Conservation (phyloP, 2,888 invertebrate genomes). For the Scaptomyza flava region DNA sequence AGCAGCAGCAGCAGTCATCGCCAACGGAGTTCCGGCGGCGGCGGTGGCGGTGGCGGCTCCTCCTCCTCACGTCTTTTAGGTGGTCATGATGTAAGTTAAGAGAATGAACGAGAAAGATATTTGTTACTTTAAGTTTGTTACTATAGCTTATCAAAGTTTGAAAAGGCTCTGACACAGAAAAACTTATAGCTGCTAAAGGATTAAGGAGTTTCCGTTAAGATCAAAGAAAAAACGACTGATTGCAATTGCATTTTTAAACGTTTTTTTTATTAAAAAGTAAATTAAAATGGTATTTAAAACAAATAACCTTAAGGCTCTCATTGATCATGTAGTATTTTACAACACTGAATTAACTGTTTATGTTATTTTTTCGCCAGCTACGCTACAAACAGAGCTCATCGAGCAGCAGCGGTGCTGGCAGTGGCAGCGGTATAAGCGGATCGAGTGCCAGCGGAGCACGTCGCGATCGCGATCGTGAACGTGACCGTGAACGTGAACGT, state of each 20-base stretch:
- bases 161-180: too few species aligned
- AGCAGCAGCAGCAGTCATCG: constrained; percentile 80
- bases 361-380: not conserved
- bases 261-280: too few species aligned
- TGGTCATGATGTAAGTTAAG: constrained; percentile 56
- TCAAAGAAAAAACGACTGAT: too few species aligned
- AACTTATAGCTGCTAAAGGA: too few species aligned
- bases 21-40: constrained; percentile 63
- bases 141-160: too few species aligned
- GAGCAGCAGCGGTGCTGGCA: constrained; percentile 59
- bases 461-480: constrained; percentile 34
- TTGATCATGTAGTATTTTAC: too few species aligned
- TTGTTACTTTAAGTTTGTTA: too few species aligned
- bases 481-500: constrained; percentile 56
- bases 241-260: not conserved
- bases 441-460: constrained; percentile 49
- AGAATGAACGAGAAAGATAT: too few species aligned
- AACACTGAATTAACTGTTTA: too few species aligned
- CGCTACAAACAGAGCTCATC: constrained; percentile 72
- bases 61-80: constrained; percentile 44
- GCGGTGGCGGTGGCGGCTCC: constrained; percentile 5
- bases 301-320: too few species aligned
- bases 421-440: constrained; percentile 49
- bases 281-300: too few species aligned
- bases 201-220: too few species aligned